Evolutionary conservation across 1,140 invertebrate genomes (phyloP), one percentile per base, ranked within the genome.

Genomic region (Phthorimaea operculella): DNA sequence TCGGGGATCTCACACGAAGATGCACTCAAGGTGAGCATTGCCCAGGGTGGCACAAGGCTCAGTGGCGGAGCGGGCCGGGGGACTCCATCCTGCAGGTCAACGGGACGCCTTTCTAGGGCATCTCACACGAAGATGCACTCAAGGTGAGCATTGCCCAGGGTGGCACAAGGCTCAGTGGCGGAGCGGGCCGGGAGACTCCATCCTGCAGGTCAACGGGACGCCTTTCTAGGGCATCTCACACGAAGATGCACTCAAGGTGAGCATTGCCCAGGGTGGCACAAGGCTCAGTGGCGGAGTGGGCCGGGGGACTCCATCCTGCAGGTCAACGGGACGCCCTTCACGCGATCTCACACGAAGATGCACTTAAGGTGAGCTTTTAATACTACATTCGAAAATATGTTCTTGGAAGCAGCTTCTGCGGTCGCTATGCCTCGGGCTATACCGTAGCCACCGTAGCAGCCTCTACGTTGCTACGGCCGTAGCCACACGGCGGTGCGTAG

Each of bases 31-130:
- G 93, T 95, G 88, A 62, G 60, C 52, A 33, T 45, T 28, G n/a
- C 95, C 94, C 63, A 86, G 93, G 63, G 93, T 95, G 59, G 93
- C 95, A 77, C 93, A 94, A 73, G 92, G 93, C 54, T 95, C 93
- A 66, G 90, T 95, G 55, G 94, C 94, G 52, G 93, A 95, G 77
- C 88, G 92, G 58, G 92, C 92, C 62, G 59, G 94, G 94, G 59
- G 94, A 96, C 87, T 94, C 94, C 71, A 95, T 96, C 72, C 87
- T 96, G 63, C 92, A 95, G 85, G 94, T 95, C 58, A 96, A 96
- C 81, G 93, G 93, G 49, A 95, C 92, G 53, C 93, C 93, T 57
- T 96, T 96, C 82, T 93, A 92, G 33, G 92, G 90, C 59, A 94
- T 95, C 65, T 93, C 92, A 58, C 94, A 95, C 76, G 93, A 94